phyloP scores from a whole-genome alignment of 2,113 vertebrate species.

The Tragelaphus strepsiceros region DNA sequence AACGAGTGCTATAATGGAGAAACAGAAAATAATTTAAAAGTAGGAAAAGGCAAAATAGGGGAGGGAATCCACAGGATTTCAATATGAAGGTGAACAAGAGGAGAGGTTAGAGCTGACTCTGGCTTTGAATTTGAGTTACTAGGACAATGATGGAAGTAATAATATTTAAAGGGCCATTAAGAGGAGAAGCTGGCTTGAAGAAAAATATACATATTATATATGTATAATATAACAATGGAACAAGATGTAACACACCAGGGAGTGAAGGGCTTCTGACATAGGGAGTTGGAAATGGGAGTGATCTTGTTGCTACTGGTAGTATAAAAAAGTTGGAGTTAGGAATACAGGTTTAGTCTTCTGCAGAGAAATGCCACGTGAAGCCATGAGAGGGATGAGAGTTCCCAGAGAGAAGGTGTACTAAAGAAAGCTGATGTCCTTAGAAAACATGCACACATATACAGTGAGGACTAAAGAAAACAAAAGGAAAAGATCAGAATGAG shows the following conservation, averaged over 20 bases:
- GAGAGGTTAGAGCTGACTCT: not conserved
- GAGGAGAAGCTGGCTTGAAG: not conserved
- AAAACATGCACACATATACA: not conserved
- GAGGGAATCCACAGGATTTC: not conserved
- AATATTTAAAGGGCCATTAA: not conserved
- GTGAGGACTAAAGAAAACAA: not conserved
- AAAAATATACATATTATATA: not conserved
- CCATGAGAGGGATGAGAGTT: not conserved
- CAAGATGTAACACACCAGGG: not conserved
- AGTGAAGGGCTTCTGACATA: too few relatives aligned
- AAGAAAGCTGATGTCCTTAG: not conserved
- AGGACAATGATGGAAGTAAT: not conserved
- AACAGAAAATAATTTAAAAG: not conserved
- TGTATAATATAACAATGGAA: not conserved
- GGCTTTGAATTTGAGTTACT: conserved; percentile 15
- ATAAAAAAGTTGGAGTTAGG: not conserved
- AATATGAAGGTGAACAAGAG: not conserved
- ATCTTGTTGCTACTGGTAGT: too few relatives aligned
- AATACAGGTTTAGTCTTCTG: not conserved
- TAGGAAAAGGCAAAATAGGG: not conserved
- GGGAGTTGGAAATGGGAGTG: not conserved
- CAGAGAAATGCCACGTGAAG: not conserved
- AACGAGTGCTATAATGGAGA: not conserved
- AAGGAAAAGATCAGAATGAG: not conserved
- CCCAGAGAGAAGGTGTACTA: not conserved